phyloP scores from a whole-genome alignment of 1,140 invertebrate species.

The Camponotus pennsylvanicus region DNA sequence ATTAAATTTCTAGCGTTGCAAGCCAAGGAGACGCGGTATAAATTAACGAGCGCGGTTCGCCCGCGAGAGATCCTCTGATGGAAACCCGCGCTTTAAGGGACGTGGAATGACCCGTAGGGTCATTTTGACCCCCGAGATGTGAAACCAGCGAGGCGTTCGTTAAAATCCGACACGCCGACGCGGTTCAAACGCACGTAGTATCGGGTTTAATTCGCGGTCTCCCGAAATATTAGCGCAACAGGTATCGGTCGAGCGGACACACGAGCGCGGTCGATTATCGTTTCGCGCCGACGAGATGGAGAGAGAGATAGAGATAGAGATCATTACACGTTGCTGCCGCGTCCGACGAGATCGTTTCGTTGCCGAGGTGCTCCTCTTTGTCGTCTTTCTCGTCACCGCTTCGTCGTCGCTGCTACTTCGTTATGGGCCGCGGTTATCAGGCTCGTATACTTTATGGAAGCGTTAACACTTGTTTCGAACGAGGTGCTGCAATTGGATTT shows the following conservation, averaged over 20 bases:
- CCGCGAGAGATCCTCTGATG: slow-evolving; percentile 1
- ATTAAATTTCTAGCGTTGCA: slow-evolving; percentile 47
- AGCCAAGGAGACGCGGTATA: slow-evolving; percentile 42
- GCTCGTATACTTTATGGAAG: slow-evolving; percentile 63
- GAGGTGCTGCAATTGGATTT: slow-evolving; percentile 58
- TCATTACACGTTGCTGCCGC: slow-evolving; percentile 35
- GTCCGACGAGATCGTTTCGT: slow-evolving; percentile 32
- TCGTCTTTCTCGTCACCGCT: not conserved
- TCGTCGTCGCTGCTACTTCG: slow-evolving; percentile 24
- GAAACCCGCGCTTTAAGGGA: slow-evolving; percentile 38
- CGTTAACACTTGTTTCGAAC: slow-evolving; percentile 62
- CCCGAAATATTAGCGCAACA: slow-evolving; percentile 62
- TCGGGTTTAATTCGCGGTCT: slow-evolving; percentile 43
- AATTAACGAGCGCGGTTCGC: slow-evolving; percentile 29
- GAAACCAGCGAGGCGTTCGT: not conserved
- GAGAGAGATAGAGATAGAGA: not conserved
- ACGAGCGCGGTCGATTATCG: slow-evolving; percentile 49
- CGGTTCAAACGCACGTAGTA: slow-evolving; percentile 18
- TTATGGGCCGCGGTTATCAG: slow-evolving; percentile 31
- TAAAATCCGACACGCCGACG: slow-evolving; percentile 27
- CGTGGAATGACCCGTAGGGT: slow-evolving; percentile 10
- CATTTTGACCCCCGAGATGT: not conserved
- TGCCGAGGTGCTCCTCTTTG: not conserved
- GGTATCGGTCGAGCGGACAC: slow-evolving; percentile 43
- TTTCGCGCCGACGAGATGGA: slow-evolving; percentile 4